phyloP scores from a whole-genome alignment of 2,113 vertebrate genomes.

The Stigmatopora argus region DNA sequence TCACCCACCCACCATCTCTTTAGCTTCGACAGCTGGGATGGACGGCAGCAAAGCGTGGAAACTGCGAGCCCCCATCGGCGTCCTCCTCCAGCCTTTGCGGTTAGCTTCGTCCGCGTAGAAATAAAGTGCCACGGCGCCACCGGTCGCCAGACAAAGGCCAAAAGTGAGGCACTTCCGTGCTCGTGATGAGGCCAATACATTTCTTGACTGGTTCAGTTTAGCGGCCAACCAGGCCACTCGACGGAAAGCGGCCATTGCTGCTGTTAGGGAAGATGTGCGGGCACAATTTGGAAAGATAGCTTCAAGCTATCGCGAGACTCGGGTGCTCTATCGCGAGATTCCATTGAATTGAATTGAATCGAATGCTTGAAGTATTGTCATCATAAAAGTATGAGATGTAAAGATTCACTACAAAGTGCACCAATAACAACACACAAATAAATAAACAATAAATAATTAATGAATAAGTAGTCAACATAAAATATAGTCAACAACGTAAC shows the following conservation, averaged over 20 bases:
- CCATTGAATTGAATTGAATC: not conserved
- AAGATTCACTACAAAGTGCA: too few species aligned
- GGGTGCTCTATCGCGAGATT: not conserved
- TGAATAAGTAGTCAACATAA: too few species aligned
- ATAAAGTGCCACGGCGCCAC: slow-evolving; percentile 62
- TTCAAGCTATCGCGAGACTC: slow-evolving; percentile 65
- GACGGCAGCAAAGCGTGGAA: slow-evolving; percentile 47
- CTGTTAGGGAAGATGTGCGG: slow-evolving; percentile 35
- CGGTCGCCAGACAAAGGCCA: slow-evolving; percentile 58
- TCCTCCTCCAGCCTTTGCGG: slow-evolving; percentile 41
- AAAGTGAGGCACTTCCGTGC: slow-evolving; percentile 35
- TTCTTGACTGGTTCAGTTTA: slow-evolving; percentile 37
- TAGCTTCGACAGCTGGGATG: slow-evolving; percentile 65
- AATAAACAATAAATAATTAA: too few species aligned
- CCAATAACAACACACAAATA: too few species aligned
- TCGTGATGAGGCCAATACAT: slow-evolving; percentile 14
- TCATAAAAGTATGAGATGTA: too few species aligned
- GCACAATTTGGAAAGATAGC: slow-evolving; percentile 33
- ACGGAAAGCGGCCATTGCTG: slow-evolving; percentile 70
- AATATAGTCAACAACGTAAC: too few species aligned
- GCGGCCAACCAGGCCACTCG: slow-evolving; percentile 53
- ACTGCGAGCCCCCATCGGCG: slow-evolving; percentile 30
- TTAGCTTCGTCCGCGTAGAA: slow-evolving; percentile 40
- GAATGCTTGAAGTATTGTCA: too few species aligned
- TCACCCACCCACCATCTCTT: slow-evolving; percentile 63